Base-by-base conservation (phyloP, 2,888 invertebrate species). In the Microchrysa polita region DNA sequence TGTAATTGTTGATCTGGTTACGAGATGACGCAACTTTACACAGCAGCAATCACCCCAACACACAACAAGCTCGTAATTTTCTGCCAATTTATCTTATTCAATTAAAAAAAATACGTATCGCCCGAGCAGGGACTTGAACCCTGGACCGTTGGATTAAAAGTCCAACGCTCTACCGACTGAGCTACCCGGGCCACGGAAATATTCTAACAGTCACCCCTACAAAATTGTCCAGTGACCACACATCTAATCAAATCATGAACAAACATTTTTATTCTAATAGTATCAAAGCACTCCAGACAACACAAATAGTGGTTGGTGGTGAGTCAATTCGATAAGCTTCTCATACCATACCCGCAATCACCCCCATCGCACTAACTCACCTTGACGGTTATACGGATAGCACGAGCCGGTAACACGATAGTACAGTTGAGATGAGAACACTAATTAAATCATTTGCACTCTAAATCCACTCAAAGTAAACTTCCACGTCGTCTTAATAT, bases 81-180 rank as follows among this genome's bases (percentile, higher is more conserved):
- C n/a, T n/a, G n/a, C n/a, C n/a, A n/a, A n/a, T n/a, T n/a, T n/a
- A n/a, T n/a, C n/a, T 55, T 20, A 10, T 55, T 55, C 1, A 1
- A n/a, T 7, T 55, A n/a, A 55, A 55, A 63, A 63, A 42, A 42
- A 53, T 52, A 18, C 2, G 1, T 5, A 59, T 16, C 73, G 73
- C 73, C 65, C 73, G 65, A 65, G 65, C 65, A 73, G 65, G 73
- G 73, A 73, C 65, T 73, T 73, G 73, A 73, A 73, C 73, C 73
- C 65, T 73, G 73, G 65, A 73, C 73, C 73, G 65, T 73, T 73
- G 73, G 73, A 73, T 73, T 65, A 73, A 65, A 73, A 65, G 65
- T 73, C 65, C 73, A 73, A 73, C 73, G 65, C 73, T 73, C 73
- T 73, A 65, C 65, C 73, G 72, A 72, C 72, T 72, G 72, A 72